Conservation (phyloP, 1,140 invertebrate species). For the Leptoteleia sp. region DNA sequence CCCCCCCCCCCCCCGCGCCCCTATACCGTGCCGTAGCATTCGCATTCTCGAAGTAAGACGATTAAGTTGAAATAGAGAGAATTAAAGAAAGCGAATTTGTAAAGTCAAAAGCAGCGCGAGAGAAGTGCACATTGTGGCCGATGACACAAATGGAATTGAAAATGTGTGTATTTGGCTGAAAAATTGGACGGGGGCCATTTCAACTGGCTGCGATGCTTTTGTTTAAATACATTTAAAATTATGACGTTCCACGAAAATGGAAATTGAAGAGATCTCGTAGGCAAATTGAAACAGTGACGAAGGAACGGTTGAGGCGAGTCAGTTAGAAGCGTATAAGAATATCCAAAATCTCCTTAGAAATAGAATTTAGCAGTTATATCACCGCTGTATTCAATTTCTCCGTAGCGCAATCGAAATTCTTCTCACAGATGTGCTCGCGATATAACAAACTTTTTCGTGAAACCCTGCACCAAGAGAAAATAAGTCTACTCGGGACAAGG, state of each 20-base stretch:
- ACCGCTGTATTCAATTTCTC: constrained; percentile 55
- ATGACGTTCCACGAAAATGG: too few species aligned
- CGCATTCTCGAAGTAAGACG: constrained; percentile 50
- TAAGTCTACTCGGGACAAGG: constrained; percentile 34
- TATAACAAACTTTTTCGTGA: constrained; percentile 53
- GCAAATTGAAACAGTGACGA: too few species aligned
- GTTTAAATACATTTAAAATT: too few species aligned
- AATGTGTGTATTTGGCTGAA: constrained; percentile 18
- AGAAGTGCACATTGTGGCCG: constrained; percentile 13
- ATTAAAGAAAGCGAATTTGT: constrained; percentile 62
- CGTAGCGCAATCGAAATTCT: constrained; percentile 61
- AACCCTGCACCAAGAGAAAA: constrained; percentile 39
- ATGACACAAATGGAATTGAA: constrained; percentile 22
- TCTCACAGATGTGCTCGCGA: constrained; percentile 54
- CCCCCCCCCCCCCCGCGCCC: too few species aligned
- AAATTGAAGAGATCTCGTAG: too few species aligned
- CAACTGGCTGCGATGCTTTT: too few species aligned
- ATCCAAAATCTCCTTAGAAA: constrained; percentile 57
- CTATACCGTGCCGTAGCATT: too few species aligned
- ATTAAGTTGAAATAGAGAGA: constrained; percentile 62
- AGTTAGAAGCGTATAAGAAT: constrained; percentile 48
- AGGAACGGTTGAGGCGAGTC: constrained; percentile 30
- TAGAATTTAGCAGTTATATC: constrained; percentile 58
- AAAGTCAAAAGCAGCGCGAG: constrained; percentile 56
- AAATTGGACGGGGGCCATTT: too few species aligned